These are phyloP conservation scores for Entomobrya multifasciata DNA, from an alignment of 2,888 invertebrate species.

Conservation along the genomic window DNA sequence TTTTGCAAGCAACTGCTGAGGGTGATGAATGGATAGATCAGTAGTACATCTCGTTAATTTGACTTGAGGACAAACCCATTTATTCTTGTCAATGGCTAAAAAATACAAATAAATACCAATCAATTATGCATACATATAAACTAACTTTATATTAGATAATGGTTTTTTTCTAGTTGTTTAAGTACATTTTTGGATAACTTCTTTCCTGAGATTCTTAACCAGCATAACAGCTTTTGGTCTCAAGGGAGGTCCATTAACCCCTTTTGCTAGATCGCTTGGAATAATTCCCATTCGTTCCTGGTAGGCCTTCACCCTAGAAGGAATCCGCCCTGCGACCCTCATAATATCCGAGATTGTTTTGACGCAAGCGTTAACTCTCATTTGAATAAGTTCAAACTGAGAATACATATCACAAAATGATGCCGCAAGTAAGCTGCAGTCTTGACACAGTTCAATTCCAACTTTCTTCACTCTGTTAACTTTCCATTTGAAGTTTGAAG, in stretches of 20 bases:
- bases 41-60: neutral
- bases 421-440: conserved; percentile 1
- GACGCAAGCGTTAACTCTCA: conserved; percentile 27
- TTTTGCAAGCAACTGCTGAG: neutral
- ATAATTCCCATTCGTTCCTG: conserved; percentile 30
- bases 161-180: too few species aligned
- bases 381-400: conserved; percentile 37
- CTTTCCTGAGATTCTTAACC: conserved; percentile 32
- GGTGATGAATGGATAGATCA: neutral
- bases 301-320: conserved; percentile 27
- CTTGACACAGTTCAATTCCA: conserved; percentile 44
- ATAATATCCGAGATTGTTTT: conserved; percentile 50
- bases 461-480: conserved; percentile 8
- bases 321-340: conserved; percentile 39
- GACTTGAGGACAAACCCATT: neutral
- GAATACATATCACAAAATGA: conserved; percentile 18
- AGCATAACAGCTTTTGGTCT: neutral
- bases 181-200: conserved; percentile 35
- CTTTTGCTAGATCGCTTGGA: neutral
- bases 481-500: neutral
- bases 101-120: neutral
- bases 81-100: neutral
- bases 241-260: too few species aligned
- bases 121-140: too few species aligned
- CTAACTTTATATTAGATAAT: neutral